Evolutionary conservation across 2,797 vertebrate species (phyloP).

Genomic region (Alauda arvensis): DNA sequence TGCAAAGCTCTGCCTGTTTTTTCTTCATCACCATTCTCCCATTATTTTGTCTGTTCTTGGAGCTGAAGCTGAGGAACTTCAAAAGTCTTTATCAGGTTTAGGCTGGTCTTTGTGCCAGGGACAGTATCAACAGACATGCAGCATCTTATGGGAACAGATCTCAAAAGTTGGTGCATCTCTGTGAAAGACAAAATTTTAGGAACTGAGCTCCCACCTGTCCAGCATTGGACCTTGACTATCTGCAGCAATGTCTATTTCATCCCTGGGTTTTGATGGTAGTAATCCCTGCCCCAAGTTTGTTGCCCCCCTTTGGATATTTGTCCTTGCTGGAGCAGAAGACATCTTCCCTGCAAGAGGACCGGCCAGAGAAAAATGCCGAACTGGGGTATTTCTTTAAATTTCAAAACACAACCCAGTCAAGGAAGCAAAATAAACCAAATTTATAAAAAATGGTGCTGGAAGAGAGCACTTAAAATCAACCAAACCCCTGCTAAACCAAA

Average conservation of each 20-base stretch:
- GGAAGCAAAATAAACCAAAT: background rate
- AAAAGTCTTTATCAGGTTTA: background rate
- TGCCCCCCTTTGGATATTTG: background rate
- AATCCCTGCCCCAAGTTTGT: background rate
- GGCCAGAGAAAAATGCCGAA: background rate
- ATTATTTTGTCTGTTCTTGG: background rate
- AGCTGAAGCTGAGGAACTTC: background rate
- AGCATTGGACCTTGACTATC: background rate
- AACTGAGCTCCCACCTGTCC: background rate
- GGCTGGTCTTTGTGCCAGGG: background rate
- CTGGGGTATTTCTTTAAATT: background rate
- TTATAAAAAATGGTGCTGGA: background rate
- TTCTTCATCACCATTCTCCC: background rate
- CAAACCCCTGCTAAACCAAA: background rate
- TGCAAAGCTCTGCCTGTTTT: background rate
- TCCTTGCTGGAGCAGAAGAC: background rate
- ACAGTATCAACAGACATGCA: rapidly evolving
- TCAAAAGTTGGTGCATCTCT: background rate
- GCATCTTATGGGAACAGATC: background rate
- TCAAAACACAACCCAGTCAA: background rate
- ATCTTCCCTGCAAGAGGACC: background rate
- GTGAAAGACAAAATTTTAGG: background rate
- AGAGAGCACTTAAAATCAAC: background rate
- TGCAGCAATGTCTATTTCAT: background rate
- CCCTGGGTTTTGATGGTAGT: background rate